Base-by-base conservation (phyloP, 2,888 invertebrate genomes). In the Eumerus sabulonum region DNA sequence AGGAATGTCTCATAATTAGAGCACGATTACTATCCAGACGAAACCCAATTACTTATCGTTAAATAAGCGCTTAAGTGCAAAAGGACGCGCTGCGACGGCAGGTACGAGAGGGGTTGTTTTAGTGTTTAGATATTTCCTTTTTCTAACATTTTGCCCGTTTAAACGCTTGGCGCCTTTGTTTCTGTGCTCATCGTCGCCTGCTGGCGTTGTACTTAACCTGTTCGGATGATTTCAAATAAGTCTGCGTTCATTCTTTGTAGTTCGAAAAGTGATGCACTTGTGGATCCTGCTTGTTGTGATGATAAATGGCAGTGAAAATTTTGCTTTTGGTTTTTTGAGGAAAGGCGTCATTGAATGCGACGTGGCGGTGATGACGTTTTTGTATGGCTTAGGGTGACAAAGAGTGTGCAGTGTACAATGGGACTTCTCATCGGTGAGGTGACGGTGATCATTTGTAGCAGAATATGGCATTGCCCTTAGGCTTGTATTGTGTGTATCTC, bases 41-140 rank as follows among this genome's bases (percentile, higher is more conserved):
- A 64, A 77, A 79, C 74, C 68, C 79, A 79, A 79, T 79, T 79
- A 74, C 68, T 74, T 70, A 74, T 60, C 74, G 59, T 66, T 74
- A 70, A 66, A 67, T 51, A 57, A 63, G 73, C 73, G 48, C 62
- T 53, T 73, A 77, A 77, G 62, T 66, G 27, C 27, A 27, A 4
- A 27, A 27, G 27, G 27, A 7, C 27, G 7, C 7, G 27, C 3
- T 27, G 27, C 27, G 27, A 27, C 27, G 27, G 7, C 62, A 67
- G 72, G 62, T 72, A 57, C 27, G 27, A 27, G 27, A 27, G 7
- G 27, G 27, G 27, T 7, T 27, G 27, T 27, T 27, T 27, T 4
- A 7, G 7, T 60, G 71, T 54, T 59, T 54, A 17, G 42, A 54
- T 47, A 45, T 38, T 36, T 11, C 51, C 16, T 38, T 27, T 27